Evolutionary conservation across 2,797 vertebrate species (phyloP).

Genomic region (Lateolabrax maculatus): DNA sequence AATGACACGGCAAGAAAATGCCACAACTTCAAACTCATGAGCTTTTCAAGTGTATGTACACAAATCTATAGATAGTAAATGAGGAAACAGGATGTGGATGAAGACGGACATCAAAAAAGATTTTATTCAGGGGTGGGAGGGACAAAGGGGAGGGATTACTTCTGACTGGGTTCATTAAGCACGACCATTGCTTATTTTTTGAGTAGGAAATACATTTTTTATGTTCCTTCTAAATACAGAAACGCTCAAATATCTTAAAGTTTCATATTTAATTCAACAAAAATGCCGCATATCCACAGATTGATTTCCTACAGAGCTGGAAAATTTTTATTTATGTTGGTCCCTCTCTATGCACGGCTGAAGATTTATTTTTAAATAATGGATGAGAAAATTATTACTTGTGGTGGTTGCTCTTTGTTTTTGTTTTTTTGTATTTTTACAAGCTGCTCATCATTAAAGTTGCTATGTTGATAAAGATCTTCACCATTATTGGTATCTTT

Average conservation of each 20-base stretch:
- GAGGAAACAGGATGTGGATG: not conserved
- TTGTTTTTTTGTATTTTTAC: not conserved
- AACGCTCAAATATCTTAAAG: constrained; percentile 33
- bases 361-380: constrained; percentile 31
- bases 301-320: constrained; percentile 32
- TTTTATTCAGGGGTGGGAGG: not conserved
- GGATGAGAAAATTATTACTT: constrained; percentile 4
- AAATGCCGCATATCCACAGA: constrained; percentile 26
- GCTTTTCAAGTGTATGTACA: not conserved
- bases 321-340: constrained; percentile 22
- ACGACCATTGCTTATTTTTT: constrained; percentile 33
- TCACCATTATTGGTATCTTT: not conserved
- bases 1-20: not conserved
- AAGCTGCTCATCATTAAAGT: not conserved
- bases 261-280: constrained; percentile 56
- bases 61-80: not conserved
- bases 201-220: constrained; percentile 20
- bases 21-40: not conserved
- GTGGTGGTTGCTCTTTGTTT: not conserved
- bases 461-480: not conserved
- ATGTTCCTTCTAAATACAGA: constrained; percentile 37
- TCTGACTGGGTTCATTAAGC: constrained; percentile 29
- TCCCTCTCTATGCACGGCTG: not conserved
- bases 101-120: not conserved
- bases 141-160: not conserved